Evolutionary conservation across 2,888 invertebrate genomes (phyloP), one percentile per base, ranked within the genome.

Genomic region (Morinoia aosen): DNA sequence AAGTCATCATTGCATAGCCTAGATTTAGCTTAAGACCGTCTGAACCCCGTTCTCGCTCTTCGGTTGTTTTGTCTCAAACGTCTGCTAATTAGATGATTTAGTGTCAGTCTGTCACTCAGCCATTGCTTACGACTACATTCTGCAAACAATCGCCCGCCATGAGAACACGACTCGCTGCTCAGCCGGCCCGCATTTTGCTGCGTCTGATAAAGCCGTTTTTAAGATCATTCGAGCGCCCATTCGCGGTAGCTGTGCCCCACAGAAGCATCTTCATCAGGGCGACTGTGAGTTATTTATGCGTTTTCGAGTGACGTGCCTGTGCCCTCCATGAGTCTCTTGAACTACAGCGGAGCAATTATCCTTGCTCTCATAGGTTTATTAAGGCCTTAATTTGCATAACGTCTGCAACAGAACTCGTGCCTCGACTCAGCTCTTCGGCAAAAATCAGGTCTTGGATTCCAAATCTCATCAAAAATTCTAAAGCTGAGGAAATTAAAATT

Each of bases 191-290:
- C 76, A 76, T 76, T 76, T 76, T 76, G 25, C 33, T 33, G 76
- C 76, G 76, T 76, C 76, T 33, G 76, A 76, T 76, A 76, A 76
- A 33, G 76, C 76, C 76, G 25, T 76, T 76, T 76, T 76, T 76
- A 76, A 76, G 76, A 76, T 76, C 76, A 76, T 76, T 76, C 76
- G 76, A 76, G 76, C 76, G 76, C 25, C 76, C 76, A 76, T 76
- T 76, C 76, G 90, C 90, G 90, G 90, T 90, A 11, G 40, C 39
- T 12, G 48, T 40, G 90, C 90, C 90, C 90, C 90, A 90, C 76
- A 48, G 90, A 90, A 90, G 90, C 90, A 40, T 90, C 90, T 90
- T 90, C 90, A 90, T 90, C 90, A 90, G 40, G 90, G 16, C 90
- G 90, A 90, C 48, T 40, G 90, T 40, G 39, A 40, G 48, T 90